Conservation (phyloP, 35 echinoderm and acorn worm species). For the Heliocidaris tuberculata region DNA sequence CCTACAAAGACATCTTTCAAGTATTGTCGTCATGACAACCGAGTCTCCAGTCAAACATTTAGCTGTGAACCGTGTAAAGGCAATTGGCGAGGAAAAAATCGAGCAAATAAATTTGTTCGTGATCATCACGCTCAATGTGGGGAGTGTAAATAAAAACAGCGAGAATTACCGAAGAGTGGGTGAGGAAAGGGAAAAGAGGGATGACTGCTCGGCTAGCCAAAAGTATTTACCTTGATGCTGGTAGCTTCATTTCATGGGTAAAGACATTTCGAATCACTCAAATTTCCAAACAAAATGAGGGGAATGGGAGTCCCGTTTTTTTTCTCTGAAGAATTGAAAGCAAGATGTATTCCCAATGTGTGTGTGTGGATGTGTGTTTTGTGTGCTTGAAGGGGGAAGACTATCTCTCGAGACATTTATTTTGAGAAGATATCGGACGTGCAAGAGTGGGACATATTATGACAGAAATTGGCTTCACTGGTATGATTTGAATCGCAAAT, state of each 20-base stretch:
- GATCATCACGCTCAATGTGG: neutral
- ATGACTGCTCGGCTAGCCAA: neutral
- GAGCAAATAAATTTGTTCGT: conserved; percentile 3
- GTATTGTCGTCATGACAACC: neutral
- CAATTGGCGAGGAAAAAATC: neutral
- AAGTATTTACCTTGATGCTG: neutral
- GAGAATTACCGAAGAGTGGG: neutral
- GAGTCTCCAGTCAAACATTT: neutral
- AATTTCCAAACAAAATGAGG: neutral
- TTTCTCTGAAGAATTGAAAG: neutral
- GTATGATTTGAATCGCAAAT: neutral
- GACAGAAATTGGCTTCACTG: neutral
- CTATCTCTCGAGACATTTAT: neutral
- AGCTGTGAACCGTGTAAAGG: neutral
- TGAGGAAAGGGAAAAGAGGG: neutral
- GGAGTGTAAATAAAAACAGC: neutral
- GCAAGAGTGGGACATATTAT: neutral
- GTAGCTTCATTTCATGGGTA: neutral
- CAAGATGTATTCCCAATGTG: neutral
- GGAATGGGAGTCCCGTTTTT: neutral
- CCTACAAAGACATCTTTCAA: neutral
- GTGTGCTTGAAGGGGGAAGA: neutral
- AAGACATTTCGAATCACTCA: neutral
- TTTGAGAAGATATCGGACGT: neutral
- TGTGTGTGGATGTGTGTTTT: neutral